Conservation (phyloP, 2,113 vertebrate species). For the Phrynosoma platyrhinos region DNA sequence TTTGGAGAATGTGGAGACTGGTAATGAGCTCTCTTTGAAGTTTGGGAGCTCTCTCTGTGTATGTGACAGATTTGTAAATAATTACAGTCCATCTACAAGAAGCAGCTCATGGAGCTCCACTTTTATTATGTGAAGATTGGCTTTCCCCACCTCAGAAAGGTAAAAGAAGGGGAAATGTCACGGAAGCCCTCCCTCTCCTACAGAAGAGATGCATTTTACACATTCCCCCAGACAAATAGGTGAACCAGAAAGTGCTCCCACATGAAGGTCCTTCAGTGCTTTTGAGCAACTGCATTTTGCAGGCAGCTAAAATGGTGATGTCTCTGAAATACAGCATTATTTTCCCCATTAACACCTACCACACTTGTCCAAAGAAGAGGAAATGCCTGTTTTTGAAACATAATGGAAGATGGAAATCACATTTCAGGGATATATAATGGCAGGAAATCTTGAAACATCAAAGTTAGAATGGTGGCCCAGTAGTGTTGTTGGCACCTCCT, state of each 20-base stretch:
- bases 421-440: not conserved
- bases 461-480: not conserved
- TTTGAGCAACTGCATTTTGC: not conserved
- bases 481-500: not conserved
- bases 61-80: constrained; percentile 75
- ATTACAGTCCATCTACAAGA: constrained; percentile 67
- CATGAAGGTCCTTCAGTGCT: not conserved
- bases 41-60: constrained; percentile 61
- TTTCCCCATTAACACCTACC: not conserved
- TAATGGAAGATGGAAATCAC: not conserved
- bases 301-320: not conserved
- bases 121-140: constrained; percentile 69
- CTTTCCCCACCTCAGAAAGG: constrained; percentile 51
- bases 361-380: not conserved
- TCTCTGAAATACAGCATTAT: not conserved
- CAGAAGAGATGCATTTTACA: not conserved
- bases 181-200: constrained; percentile 22
- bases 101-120: constrained; percentile 59
- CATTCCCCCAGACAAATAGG: not conserved
- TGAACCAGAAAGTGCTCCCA: not conserved
- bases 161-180: not conserved
- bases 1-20: constrained; percentile 73
- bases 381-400: not conserved
- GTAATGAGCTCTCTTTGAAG: constrained; percentile 78
- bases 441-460: not conserved